Evolutionary conservation across 2,797 vertebrate species (phyloP).

Genomic region (Myiotriccus ornatus): DNA sequence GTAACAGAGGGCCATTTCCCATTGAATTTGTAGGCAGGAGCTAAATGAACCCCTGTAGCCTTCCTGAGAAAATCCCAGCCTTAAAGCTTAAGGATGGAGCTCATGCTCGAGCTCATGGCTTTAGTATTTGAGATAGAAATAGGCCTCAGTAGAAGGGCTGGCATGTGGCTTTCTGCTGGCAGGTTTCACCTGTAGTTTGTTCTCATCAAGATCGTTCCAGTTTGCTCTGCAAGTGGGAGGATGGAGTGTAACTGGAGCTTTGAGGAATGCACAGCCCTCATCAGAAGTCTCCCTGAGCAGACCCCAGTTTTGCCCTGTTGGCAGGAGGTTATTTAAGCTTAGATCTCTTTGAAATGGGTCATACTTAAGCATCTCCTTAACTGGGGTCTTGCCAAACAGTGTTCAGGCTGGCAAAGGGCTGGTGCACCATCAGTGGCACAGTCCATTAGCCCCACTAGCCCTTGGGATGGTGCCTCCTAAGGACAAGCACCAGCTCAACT

Average conservation of each 20-base stretch:
- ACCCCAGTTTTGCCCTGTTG: background rate
- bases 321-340: background rate
- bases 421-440: background rate
- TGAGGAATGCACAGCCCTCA: background rate
- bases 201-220: background rate
- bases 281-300: background rate
- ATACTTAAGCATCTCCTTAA: background rate
- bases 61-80: background rate
- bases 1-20: background rate
- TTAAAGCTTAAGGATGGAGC: background rate
- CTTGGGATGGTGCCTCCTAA: background rate
- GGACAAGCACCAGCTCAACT: background rate
- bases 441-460: background rate
- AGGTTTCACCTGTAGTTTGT: background rate
- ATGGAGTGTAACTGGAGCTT: background rate
- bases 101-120: background rate
- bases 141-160: background rate
- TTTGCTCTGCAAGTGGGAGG: background rate
- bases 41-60: background rate
- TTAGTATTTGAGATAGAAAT: background rate
- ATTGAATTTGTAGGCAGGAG: background rate
- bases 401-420: background rate
- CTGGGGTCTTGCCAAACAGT: accelerated
- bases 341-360: background rate
- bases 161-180: background rate